Evolutionary conservation across 1,140 invertebrate genomes (phyloP).

Genomic region (Pygmarrhopalites habei): DNA sequence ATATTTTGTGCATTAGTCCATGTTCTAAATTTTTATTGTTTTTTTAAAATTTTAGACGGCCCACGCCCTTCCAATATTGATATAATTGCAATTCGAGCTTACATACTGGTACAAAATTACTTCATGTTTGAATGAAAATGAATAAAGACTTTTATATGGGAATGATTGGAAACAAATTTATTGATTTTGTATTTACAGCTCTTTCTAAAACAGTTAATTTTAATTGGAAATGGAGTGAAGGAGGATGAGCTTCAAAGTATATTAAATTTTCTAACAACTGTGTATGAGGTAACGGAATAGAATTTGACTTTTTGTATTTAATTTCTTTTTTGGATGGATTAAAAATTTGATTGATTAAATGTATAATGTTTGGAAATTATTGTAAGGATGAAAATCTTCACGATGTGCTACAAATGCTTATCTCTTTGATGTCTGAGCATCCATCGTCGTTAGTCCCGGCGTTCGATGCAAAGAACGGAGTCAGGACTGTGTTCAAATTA

Average conservation of each 20-base stretch:
- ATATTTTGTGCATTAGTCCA: too few species aligned
- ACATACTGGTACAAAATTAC: too few species aligned
- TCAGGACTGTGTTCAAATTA: conserved; percentile 93
- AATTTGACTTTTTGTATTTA: not conserved
- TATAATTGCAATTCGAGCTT: conserved; percentile 84
- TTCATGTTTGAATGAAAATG: too few species aligned
- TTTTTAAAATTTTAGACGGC: conserved; percentile 69
- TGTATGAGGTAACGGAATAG: conserved; percentile 68
- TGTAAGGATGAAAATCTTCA: conserved; percentile 94
- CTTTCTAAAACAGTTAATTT: conserved; percentile 92
- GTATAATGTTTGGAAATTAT: not conserved
- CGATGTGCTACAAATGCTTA: conserved; percentile 94
- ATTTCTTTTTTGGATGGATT: not conserved
- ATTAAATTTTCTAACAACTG: conserved; percentile 93
- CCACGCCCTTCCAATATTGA: conserved; percentile 88
- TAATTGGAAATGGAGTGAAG: conserved; percentile 93
- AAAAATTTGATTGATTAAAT: too few species aligned
- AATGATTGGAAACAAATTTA: too few species aligned
- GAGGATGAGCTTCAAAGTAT: conserved; percentile 98
- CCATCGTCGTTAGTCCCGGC: conserved; percentile 97
- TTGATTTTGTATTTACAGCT: too few species aligned
- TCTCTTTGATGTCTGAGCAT: conserved; percentile 94
- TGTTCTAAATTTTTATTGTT: too few species aligned
- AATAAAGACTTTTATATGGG: too few species aligned
- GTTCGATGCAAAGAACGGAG: conserved; percentile 94